Evolutionary conservation across 2,888 invertebrate genomes (phyloP), one percentile per base, ranked within the genome.

Genomic region (Suillia variegata): DNA sequence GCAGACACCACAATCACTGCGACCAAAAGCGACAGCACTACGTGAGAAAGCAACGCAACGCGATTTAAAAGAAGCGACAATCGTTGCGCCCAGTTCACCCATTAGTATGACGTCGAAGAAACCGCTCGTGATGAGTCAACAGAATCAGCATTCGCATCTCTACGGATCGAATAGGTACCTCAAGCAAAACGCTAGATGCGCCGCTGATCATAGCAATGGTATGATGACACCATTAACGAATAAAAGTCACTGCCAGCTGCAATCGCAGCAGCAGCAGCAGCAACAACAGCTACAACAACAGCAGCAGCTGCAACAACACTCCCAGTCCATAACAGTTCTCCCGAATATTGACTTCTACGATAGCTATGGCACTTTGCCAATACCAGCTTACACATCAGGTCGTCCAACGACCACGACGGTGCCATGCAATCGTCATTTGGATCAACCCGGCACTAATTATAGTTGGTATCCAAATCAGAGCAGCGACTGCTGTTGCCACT

Each of bases 331-430:
- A 54, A 70, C 68, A 15, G 69, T 67, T 22, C 63, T 73, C 72
- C 69, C 67, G 52, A 69, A 67, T 59, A 61, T 65, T 26, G 67
- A 75, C 66, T 68, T 74, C 64, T 76, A 75, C 59, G 77, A 71
- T 65, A 77, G 72, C 68, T 76, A 77, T 62, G 66, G 75, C 48
- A 74, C 75, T 59, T 60, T 71, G 68, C 71, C 69, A 63, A 54
- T 17, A 65, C 52, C 59, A 49, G 13, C 51, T 31, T 12, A 58
- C 54, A 6, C 59, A 47, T 12, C 60, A 42, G 52, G 31, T 54
- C 49, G 21, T 45, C 54, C 21, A 8, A 22, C 55, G 60, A 53
- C 56, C 33, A n/a, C n/a, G n/a, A 59, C 57, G 15, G 54, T 54
- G 56, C 54, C 54, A 31, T 69, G 70, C 62, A 70, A 65, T 57